Evolutionary conservation across 1,140 invertebrate genomes (phyloP), one percentile per base, ranked within the genome.

Genomic region (Cecropterus lyciades): DNA sequence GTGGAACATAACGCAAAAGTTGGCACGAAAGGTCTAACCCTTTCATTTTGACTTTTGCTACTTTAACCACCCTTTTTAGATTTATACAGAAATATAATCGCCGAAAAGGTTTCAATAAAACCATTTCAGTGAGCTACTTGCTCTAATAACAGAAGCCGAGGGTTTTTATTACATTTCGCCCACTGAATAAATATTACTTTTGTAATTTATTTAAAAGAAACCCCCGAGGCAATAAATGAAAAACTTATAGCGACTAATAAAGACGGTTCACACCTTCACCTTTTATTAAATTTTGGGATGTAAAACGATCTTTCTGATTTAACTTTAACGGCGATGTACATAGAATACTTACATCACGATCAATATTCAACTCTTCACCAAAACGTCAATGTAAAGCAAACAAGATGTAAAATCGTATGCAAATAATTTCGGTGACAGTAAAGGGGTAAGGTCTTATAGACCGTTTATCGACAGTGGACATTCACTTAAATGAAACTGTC

Each of bases 231-330:
- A 70, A 64, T 71, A 72, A 74, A 69, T 53, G 67, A 64, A 70
- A 65, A 70, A 75, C 69, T 73, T 76, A 70, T 69, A 73, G 69
- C 60, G 67, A 65, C 56, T 70, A 71, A 75, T 75, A 78, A 78
- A 75, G 70, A 69, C 46, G 30, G 24, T 72, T 14, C 15, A 55
- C 33, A 69, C 62, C 60, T 60, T 53, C 48, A 40, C 48, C 37
- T 15, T 66, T 42, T 48, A 56, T 62, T 62, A 37, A 27, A 57
- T 24, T 55, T 46, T 20, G 20, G 8, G 24, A 15, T 69, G 27
- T 4, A 0, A 1, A 11, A 40, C 43, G 56, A 60, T 9, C 43
- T 15, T 37, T 45, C 27, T 40, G 6, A 20, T 5, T 20, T 20
- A 5, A 20, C 20, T 20, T 20, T 2, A 43, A 10, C 9, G 0